Evolutionary conservation across 2,797 vertebrate species (phyloP), one percentile per base, ranked within the genome.

Genomic region (Phoxinus dragarum): DNA sequence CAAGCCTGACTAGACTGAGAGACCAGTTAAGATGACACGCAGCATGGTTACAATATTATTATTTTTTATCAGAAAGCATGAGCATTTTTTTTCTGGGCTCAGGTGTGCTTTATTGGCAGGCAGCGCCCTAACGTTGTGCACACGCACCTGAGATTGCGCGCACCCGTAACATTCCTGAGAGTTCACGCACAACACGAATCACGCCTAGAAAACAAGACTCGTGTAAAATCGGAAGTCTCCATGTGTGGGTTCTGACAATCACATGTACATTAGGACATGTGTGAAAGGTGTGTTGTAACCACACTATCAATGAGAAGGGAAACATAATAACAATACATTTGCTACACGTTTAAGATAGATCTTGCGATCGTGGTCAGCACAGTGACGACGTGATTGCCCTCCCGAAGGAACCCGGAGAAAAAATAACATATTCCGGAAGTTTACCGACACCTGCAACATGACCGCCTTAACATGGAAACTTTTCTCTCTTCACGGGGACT

Each of bases 401-500:
- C 19, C 79, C 17, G 86, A 87, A 89, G 71, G 82, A 36, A 72
- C 66, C 14, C 21, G 73, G 44, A 31, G n/a, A 59, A 56, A 84
- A 87, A 76, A 64, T 6, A 78, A 80, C 72, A 84, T 49, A 84
- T 86, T 86, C 85, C 88, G 88, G 90, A 91, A 90, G 89, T 91
- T 88, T 86, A 88, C 68, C 81, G 36, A 88, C 90, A 90, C 87
- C 90, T 90, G 90, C 80, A 49, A 72, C 79, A 71, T 80, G 75
- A 54, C 78, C 67, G 69, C 47, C 38, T 52, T 73, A 90, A 85
- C 87, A 89, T 89, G 88, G 84, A 83, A 81, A 78, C 76, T 71
- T 76, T 59, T 84, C 81, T 38, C 52, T 71, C 61, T 21, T 76
- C 67, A 49, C 36, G 23, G 16, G 59, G 56, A 72, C 11, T 80